Percentiles rank a stretch among this genome's conserved stretches.
These are phyloP conservation scores for Rousettus leschenaultii DNA, from an alignment of 2,113 vertebrate genomes.

Conservation along the genomic window DNA sequence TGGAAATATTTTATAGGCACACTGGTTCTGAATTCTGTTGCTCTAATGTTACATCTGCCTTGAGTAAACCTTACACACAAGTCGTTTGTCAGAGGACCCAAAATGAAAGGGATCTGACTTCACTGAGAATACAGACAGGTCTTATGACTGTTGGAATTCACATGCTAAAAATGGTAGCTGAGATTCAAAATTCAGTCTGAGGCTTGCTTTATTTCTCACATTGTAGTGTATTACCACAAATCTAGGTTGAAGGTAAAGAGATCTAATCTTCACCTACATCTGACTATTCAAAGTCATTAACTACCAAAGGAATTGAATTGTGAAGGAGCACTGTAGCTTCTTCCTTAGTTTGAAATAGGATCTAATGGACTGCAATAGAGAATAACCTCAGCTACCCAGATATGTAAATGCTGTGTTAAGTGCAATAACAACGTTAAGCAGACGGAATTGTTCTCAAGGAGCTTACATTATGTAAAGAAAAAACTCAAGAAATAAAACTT, in stretches of 20 bases:
- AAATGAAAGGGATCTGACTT: neutral
- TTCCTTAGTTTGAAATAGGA: neutral
- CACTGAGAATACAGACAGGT: neutral
- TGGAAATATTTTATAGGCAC: neutral
- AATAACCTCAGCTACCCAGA: neutral
- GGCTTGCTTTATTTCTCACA: neutral
- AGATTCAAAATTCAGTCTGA: neutral
- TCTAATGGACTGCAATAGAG: neutral
- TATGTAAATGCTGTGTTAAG: neutral
- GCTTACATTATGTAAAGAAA: neutral
- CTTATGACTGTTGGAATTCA: neutral
- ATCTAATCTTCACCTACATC: neutral
- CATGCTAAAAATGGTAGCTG: neutral
- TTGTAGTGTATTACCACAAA: neutral
- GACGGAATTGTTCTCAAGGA: neutral
- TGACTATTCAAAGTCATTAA: neutral
- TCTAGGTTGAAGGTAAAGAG: neutral
- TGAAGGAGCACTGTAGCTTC: neutral
- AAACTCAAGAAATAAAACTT: neutral
- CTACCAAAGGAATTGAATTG: neutral
- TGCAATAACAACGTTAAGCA: neutral
- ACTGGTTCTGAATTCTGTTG: neutral
- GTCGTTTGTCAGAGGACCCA: neutral
- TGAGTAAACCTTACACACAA: neutral
- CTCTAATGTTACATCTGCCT: neutral